Conservation (phyloP, 2,113 vertebrate genomes). For the Sebastes fasciatus region DNA sequence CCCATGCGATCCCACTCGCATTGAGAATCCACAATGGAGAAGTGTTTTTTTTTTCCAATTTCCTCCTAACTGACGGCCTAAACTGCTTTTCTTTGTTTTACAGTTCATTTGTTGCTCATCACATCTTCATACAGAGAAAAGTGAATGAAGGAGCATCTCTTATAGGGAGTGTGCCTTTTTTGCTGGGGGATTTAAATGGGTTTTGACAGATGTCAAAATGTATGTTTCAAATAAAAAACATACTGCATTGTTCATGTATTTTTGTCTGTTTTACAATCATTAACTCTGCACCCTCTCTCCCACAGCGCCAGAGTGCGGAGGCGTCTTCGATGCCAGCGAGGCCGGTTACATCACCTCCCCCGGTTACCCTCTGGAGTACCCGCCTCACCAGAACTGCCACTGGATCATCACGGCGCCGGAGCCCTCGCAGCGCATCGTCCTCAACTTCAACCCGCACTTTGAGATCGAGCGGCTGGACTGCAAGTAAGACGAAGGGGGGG, state of each 20-base stretch:
- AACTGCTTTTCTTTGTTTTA: constrained; percentile 79
- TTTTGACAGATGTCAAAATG: not conserved
- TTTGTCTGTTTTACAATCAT: not conserved
- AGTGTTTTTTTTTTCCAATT: constrained; percentile 68
- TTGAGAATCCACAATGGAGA: constrained; percentile 71
- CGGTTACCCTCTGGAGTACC: constrained; percentile 96
- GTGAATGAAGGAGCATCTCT: constrained; percentile 28
- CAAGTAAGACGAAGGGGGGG: constrained; percentile 85
- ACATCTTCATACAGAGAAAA: constrained; percentile 57
- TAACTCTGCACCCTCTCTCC: not conserved
- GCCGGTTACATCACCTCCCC: constrained; percentile 98
- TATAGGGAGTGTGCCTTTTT: no score
- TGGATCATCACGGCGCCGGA: constrained; percentile 95
- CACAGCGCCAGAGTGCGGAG: constrained; percentile 85
- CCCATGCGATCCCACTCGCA: constrained; percentile 47
- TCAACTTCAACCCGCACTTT: constrained; percentile 99
- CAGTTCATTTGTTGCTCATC: constrained; percentile 66
- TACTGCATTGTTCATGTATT: not conserved
- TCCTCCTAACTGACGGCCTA: constrained; percentile 61
- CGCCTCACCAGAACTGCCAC: constrained; percentile 96
- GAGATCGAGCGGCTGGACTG: constrained; percentile 98
- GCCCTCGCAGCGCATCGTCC: constrained; percentile 94
- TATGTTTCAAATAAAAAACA: not conserved
- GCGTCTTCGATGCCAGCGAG: constrained; percentile 91
- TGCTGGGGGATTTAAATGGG: no score